phyloP scores from a whole-genome alignment of 2,113 vertebrate species.

The Falcunculus frontatus region DNA sequence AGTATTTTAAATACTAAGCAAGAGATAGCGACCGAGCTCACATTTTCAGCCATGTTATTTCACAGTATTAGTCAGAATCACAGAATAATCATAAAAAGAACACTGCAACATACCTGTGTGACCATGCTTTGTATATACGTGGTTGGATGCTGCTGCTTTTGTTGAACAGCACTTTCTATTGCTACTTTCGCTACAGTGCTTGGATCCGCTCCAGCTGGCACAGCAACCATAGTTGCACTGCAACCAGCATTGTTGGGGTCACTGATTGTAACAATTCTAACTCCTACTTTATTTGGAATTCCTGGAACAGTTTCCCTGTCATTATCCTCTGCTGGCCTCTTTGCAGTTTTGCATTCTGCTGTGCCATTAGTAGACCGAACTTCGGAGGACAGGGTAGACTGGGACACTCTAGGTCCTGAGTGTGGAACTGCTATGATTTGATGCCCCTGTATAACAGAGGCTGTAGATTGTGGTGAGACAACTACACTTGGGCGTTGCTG shows the following conservation, averaged over 20 bases:
- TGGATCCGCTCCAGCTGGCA: conserved; percentile 95
- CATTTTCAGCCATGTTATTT: neutral
- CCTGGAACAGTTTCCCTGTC: conserved; percentile 84
- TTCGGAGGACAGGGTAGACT: conserved; percentile 75
- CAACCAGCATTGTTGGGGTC: conserved; percentile 98
- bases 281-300: conserved; percentile 97
- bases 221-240: conserved; percentile 97
- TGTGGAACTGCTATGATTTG: conserved; percentile 79
- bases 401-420: conserved; percentile 77
- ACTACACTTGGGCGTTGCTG: conserved; percentile 88
- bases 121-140: conserved; percentile 79
- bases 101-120: conserved; percentile 83
- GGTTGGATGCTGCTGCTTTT: conserved; percentile 89
- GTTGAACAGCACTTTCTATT: conserved; percentile 97
- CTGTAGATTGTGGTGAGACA: conserved; percentile 81
- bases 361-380: conserved; percentile 86
- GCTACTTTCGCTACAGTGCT: conserved; percentile 99
- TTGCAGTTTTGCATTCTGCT: conserved; percentile 85
- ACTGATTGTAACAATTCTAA: conserved; percentile 98
- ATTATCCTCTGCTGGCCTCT: conserved; percentile 90
- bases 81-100: conserved; percentile 13
- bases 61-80: conserved; percentile 6
- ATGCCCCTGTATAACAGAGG: conserved; percentile 83
- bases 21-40: neutral
- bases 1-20: neutral